Evolutionary conservation across 2,888 invertebrate species (phyloP), one percentile per base, ranked within the genome.

Genomic region (Horisme vitalbata): DNA sequence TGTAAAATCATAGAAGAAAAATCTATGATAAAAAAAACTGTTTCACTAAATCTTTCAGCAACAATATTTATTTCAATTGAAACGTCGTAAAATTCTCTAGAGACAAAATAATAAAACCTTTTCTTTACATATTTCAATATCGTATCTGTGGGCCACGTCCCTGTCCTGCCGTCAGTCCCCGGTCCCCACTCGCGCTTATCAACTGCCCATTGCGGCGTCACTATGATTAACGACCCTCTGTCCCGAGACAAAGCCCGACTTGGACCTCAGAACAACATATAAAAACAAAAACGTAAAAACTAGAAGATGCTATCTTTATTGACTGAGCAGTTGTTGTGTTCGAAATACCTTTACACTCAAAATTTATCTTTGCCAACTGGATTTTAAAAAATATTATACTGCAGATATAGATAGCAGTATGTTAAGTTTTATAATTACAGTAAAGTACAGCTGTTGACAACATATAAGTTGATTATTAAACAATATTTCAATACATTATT

Each of bases 151-250:
- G 13, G 38, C 34, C 50, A 38, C 39, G 30, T 48, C 53, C 45
- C 34, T 47, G 47, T 51, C 50, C 20, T 8, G 30, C 27, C 34
- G 37, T 37, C 45, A 33, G 34, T n/a, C n/a, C n/a, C 10, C 41
- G 35, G 30, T 26, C 41, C 12, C 37, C 62, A 55, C 51, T 62
- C 61, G 55, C 61, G 65, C 73, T 76, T 75, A 75, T 77, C 75
- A 66, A 55, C 58, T 64, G 61, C 57, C 65, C 71, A 68, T 65
- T 66, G 69, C 69, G 55, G 65, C 68, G 71, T 70, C 75, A 70
- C 60, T 57, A 66, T 76, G 78, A 77, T 73, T 72, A 76, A 78
- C 70, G 77, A 76, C 48, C 55, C 30, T 14, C 53, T 54, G 59
- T 34, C 45, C 54, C 65, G 64, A 74, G 72, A 75, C 76, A 74